Evolutionary conservation across 2,113 vertebrate species (phyloP).

Genomic region (Promerops cafer): DNA sequence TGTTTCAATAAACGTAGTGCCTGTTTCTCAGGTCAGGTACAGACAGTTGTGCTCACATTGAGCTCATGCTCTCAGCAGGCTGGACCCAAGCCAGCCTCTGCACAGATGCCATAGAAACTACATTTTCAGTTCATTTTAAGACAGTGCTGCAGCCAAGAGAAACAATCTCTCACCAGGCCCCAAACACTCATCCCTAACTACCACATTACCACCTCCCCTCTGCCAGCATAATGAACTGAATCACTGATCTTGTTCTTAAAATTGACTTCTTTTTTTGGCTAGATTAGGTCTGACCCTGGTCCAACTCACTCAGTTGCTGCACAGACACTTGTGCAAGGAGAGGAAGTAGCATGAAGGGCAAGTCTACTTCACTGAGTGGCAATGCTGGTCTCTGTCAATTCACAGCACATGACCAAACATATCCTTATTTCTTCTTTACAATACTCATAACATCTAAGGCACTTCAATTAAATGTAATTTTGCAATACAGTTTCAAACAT

Average conservation of each 20-base stretch:
- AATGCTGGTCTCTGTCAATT: background rate
- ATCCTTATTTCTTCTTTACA: background rate
- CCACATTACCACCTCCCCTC: background rate
- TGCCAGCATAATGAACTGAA: background rate
- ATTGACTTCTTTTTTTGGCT: background rate
- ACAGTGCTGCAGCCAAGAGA: background rate
- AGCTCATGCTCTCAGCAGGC: background rate
- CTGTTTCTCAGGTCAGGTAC: background rate
- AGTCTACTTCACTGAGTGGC: background rate
- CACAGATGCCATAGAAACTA: background rate
- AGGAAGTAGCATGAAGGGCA: background rate
- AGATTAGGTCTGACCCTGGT: background rate
- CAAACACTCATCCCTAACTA: background rate
- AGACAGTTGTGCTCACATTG: background rate
- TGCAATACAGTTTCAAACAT: background rate
- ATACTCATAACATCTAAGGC: background rate
- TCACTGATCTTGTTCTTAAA: background rate
- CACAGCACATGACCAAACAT: background rate
- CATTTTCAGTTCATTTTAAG: background rate
- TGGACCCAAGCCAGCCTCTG: background rate
- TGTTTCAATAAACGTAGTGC: background rate
- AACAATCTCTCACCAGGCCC: background rate
- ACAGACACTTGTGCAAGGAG: background rate
- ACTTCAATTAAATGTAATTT: conserved; percentile 4
- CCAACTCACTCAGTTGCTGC: background rate